Evolutionary conservation across 1,140 invertebrate genomes (phyloP).

Genomic region (Conus betulinus): DNA sequence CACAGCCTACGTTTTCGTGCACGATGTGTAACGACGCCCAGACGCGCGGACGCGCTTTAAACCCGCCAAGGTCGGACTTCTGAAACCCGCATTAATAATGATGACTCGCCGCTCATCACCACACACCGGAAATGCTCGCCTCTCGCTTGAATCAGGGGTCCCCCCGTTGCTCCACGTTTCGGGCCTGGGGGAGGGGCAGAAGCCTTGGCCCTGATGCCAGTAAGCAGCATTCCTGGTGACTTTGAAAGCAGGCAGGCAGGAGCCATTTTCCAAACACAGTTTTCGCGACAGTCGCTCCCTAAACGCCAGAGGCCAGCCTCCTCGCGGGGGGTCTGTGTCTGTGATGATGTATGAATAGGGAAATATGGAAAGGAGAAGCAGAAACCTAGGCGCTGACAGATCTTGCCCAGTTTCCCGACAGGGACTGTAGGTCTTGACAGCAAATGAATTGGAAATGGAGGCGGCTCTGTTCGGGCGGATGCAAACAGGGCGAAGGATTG

Average conservation of each 20-base stretch:
- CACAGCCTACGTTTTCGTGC: no score
- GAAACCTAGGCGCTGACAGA: background rate
- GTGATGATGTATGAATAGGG: constrained; percentile 14
- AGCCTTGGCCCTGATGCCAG: background rate
- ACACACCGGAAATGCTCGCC: no score
- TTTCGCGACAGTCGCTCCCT: background rate
- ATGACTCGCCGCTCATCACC: no score
- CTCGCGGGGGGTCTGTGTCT: background rate
- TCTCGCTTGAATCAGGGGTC: no score
- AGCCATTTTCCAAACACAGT: background rate
- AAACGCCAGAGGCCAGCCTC: background rate
- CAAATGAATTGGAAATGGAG: constrained; percentile 17
- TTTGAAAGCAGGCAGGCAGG: background rate
- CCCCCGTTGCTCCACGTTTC: no score
- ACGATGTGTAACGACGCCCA: no score
- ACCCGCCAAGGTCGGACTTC: no score
- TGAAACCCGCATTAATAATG: no score
- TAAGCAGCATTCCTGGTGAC: background rate
- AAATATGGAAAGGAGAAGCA: constrained; percentile 5
- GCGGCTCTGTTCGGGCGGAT: background rate
- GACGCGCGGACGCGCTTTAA: no score
- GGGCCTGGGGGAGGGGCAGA: background rate
- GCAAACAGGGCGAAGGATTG: background rate
- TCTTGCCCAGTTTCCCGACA: background rate
- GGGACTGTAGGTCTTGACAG: constrained; percentile 1